Evolutionary conservation across 2,888 invertebrate genomes (phyloP), one percentile per base, ranked within the genome.

Genomic region (Lasius fuliginosus): DNA sequence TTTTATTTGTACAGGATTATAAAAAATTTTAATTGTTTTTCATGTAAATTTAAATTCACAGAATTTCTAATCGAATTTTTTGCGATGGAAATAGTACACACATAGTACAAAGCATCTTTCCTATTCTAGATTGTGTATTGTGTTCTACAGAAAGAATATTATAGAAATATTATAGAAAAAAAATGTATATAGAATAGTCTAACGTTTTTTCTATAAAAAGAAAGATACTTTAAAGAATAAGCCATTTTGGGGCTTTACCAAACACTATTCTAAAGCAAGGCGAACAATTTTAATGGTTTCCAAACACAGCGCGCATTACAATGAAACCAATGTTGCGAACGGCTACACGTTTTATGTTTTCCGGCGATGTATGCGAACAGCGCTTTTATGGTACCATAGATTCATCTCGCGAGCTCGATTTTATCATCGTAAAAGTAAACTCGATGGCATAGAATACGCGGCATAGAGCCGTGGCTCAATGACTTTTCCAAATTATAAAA

Each of bases 351-450:
- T 76, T 76, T 27, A 65, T 18, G 18, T 77, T 65, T 23, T 67
- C 36, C 53, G 18, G 36, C 65, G 23, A 76, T 36, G 36, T 49
- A 46, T 27, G 36, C 6, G 49, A 64, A 36, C 12, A 36, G 27
- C 53, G 40, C 23, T 76, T 76, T 67, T 67, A 76, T 27, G 18
- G 27, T 76, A 67, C 27, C 53, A 3, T 40, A 53, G 67, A 76
- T 76, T 76, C 27, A 53, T 76, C 53, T 67, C 49, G 33, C 15
- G 75, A 75, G 64, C 23, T 46, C 65, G 76, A 76, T 76, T 76
- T 76, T 36, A 76, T 76, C 49, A 76, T 76, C 36, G 36, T 76
- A 76, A 76, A 76, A 76, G 36, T 76, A 67, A 67, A 53, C 65
- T 76, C 36, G 49, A 76, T 49, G 23, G 49, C 18, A 67, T 27